Evolutionary conservation across 2,888 invertebrate genomes (phyloP).

Genomic region (Sarcophaga subvicina): DNA sequence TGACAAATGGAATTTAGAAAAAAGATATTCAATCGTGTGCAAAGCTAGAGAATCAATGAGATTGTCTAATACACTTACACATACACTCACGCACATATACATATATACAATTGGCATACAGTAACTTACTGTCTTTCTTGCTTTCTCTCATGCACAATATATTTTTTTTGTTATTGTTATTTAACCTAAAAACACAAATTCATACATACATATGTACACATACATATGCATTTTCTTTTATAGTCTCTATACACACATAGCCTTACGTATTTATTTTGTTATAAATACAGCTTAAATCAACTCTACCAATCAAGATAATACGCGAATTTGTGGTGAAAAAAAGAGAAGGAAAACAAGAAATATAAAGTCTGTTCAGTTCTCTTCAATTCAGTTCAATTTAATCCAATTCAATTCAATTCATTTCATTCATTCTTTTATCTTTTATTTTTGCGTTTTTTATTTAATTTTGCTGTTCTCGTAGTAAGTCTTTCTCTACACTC

Average conservation of each 20-base stretch:
- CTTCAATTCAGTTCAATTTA: constrained; percentile 45
- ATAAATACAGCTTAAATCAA: constrained; percentile 62
- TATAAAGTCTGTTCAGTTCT: constrained; percentile 57
- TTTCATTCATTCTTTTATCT: constrained; percentile 32
- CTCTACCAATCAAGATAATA: constrained; percentile 71
- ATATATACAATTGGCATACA: background rate
- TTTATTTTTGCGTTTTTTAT: constrained; percentile 4
- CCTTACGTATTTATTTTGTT: background rate
- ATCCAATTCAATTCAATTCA: constrained; percentile 38
- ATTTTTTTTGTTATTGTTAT: constrained; percentile 35
- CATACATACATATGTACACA: constrained; percentile 1
- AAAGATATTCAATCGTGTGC: constrained; percentile 65
- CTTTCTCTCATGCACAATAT: constrained; percentile 9
- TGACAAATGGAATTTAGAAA: constrained; percentile 68
- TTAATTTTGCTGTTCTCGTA: constrained; percentile 17
- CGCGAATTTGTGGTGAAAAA: constrained; percentile 63
- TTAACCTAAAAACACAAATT: constrained; percentile 46
- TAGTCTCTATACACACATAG: constrained; percentile 11
- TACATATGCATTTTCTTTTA: constrained; percentile 31
- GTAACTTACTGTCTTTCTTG: no score
- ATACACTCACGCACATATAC: constrained; percentile 24
- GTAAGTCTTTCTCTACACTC: background rate
- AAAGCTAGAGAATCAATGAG: constrained; percentile 66
- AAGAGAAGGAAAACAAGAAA: background rate
- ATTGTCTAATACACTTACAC: constrained; percentile 59